Base-by-base conservation (phyloP, 2,113 vertebrate genomes). In the Stigmatopora nigra region DNA sequence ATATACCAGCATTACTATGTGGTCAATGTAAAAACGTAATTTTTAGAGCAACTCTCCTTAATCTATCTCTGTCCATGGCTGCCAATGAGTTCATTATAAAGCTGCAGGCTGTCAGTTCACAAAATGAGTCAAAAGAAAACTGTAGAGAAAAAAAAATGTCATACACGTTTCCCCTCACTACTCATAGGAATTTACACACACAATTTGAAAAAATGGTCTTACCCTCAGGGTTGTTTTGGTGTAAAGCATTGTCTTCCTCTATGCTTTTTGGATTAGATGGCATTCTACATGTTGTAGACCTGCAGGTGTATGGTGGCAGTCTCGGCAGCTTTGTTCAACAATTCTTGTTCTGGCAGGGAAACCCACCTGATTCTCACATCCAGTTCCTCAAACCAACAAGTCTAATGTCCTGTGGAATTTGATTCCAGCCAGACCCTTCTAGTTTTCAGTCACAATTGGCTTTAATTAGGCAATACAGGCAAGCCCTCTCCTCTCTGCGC, bases 191-290 rank as follows among this genome's bases (percentile, higher is more conserved):
- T 2, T 20, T 22, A 62, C 61, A 5, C 7, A 64, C 22, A 38
- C 57, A 57, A 63, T 22, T 5, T 0, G 15, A 63, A 48, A 46
- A 71, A 59, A 38, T 61, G 70, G 78, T 14, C 89, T 94, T 95
- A 93, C 91, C 92, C 88, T 91, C 82, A 84, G 88, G 38, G 89
- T 87, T 78, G 89, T 86, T 91, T 72, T 91, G 86, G 89, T 89
- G 86, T 84, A 88, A 86, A 84, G 89, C 83, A 81, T 85, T 90
- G 88, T 90, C 86, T 91, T 91, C 89, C 86, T 77, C 84, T 91
- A 92, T 93, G 87, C 90, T 93, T 86, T 88, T 89, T 86, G 64
- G 69, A 22, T 58, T 58, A 11, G 25, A 58, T 15, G 22, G 20
- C 56, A 13, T 22, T 35, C 6, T 58, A 15, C 56, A 35, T 13